Evolutionary conservation across 2,888 invertebrate genomes (phyloP).

Genomic region (Apodemia hepburni): DNA sequence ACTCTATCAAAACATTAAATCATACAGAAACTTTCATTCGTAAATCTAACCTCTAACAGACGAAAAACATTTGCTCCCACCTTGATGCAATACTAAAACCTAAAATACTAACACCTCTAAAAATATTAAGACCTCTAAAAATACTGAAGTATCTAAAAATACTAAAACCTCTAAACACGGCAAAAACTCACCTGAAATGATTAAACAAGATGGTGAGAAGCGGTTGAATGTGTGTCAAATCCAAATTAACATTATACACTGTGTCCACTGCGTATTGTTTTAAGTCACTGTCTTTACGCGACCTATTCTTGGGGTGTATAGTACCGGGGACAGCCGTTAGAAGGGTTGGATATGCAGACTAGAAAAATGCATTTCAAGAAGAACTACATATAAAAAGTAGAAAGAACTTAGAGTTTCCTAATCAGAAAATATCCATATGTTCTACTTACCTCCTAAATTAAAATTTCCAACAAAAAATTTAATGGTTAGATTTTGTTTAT

Average conservation of each 20-base stretch:
- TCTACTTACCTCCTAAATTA: background rate
- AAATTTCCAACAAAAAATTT: background rate
- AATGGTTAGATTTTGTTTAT: background rate
- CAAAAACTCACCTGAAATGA: conserved; percentile 40
- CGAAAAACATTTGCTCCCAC: background rate
- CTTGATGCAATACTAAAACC: background rate
- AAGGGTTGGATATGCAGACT: conserved; percentile 34
- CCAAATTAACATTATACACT: conserved; percentile 48
- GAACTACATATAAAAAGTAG: conserved; percentile 6
- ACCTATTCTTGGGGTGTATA: conserved; percentile 21
- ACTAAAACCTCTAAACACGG: background rate
- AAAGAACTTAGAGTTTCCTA: background rate
- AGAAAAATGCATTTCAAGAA: conserved; percentile 31
- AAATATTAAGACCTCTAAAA: too few relatives aligned
- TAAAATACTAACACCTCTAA: too few relatives aligned
- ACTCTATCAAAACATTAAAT: background rate
- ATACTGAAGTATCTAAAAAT: too few relatives aligned
- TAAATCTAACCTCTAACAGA: background rate
- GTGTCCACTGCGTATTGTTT: conserved; percentile 40
- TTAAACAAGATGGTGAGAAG: conserved; percentile 35
- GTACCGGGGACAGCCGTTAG: conserved; percentile 32
- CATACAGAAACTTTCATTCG: background rate
- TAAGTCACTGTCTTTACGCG: conserved; percentile 29
- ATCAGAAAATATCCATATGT: background rate
- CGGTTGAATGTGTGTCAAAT: conserved; percentile 43